phyloP scores from a whole-genome alignment of 2,888 invertebrate species.

The Ectemnius lituratus region DNA sequence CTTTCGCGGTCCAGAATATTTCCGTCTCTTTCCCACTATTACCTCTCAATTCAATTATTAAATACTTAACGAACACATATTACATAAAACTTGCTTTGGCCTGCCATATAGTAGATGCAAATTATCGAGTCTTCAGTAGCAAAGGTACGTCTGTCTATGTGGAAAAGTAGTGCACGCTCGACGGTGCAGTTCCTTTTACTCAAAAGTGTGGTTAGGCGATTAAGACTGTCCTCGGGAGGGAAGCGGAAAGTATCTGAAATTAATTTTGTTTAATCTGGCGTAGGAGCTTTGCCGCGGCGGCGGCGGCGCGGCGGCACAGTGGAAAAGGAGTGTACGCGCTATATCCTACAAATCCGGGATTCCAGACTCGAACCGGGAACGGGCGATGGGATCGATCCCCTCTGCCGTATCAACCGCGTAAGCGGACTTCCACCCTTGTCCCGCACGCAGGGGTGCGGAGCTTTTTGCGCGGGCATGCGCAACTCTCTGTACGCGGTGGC shows the following conservation, averaged over 20 bases:
- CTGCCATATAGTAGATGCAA: too few relatives aligned
- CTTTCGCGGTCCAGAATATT: too few relatives aligned
- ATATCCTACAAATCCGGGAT: slow-evolving; percentile 23
- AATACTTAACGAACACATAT: too few relatives aligned
- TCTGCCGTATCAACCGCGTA: slow-evolving; percentile 72
- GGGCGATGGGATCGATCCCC: slow-evolving; percentile 46
- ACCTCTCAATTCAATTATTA: too few relatives aligned
- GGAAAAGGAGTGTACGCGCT: slow-evolving; percentile 11
- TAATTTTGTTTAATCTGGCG: slow-evolving; percentile 1
- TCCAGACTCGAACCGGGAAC: slow-evolving; percentile 63
- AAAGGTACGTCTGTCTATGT: too few relatives aligned
- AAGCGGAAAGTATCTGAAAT: slow-evolving; percentile 2
- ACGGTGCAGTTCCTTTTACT: background rate
- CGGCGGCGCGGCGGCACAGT: background rate
- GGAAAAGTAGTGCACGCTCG: too few relatives aligned
- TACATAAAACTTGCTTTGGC: too few relatives aligned
- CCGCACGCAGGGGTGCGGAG: slow-evolving; percentile 37
- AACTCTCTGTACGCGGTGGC: slow-evolving; percentile 59
- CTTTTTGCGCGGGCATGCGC: slow-evolving; percentile 69
- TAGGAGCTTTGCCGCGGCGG: background rate
- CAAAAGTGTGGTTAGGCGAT: background rate
- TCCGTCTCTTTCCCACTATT: too few relatives aligned
- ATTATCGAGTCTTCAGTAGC: too few relatives aligned
- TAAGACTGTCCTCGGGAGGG: slow-evolving; percentile 14
- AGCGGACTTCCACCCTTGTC: slow-evolving; percentile 60